Evolutionary conservation across 2,888 invertebrate genomes (phyloP).

Genomic region (Piscicola geometra): DNA sequence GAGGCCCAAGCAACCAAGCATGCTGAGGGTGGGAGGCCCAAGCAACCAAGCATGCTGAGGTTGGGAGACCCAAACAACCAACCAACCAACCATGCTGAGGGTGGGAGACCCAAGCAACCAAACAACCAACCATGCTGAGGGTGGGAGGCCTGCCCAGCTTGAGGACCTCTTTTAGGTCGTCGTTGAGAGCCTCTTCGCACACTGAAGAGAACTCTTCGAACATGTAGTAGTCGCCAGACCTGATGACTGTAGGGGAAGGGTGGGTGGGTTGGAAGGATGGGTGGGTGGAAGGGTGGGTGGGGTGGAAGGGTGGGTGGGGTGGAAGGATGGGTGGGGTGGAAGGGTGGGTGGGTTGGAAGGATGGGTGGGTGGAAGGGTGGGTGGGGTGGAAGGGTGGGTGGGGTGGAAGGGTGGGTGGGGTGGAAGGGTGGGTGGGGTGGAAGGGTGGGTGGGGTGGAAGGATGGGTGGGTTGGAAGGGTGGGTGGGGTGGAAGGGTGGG

Average conservation of each 20-base stretch:
- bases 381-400: not conserved
- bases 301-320: not conserved
- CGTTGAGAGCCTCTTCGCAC: not conserved
- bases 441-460: not conserved
- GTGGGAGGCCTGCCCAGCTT: constrained; percentile 21
- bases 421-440: not conserved
- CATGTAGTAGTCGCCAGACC: constrained; percentile 98
- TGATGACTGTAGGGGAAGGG: constrained; percentile 68
- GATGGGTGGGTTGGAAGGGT: no score
- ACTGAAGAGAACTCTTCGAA: constrained; percentile 83
- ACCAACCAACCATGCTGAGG: no score
- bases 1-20: no score
- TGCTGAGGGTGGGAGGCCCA: no score
- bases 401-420: not conserved
- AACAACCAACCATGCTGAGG: not conserved
- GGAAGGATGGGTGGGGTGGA: not conserved
- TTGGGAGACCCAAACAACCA: no score
- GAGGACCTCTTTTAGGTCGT: not conserved
- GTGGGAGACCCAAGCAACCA: constrained; percentile 14
- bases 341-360: not conserved
- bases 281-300: constrained; percentile 11
- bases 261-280: not conserved
- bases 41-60: no score
- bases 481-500: no score
- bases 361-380: not conserved